Evolutionary conservation across 2,113 vertebrate species (phyloP), one percentile per base, ranked within the genome.

Genomic region (Dromas ardeola): DNA sequence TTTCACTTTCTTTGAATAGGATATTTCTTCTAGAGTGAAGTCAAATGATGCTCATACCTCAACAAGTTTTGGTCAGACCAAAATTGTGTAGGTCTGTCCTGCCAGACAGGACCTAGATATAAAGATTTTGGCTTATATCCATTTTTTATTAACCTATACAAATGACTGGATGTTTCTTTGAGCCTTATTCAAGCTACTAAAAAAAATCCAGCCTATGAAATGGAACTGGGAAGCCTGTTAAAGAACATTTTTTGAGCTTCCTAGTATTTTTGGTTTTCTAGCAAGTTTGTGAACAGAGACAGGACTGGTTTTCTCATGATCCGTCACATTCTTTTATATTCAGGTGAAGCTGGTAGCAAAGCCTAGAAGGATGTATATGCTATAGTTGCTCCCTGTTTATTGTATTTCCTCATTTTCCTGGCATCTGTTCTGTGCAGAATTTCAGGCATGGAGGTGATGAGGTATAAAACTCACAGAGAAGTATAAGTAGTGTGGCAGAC

Each of bases 341-440:
- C 23, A 83, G 49, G 32, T 36, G 6, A 30, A 86, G 7, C 11
- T 59, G 49, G 6, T 36, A 59, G 13, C 14, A 88, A 86, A 34
- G 6, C 5, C 15, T 38, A 47, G 32, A 88, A 81, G 5, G 2
- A 81, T 63, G 12, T 1, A 43, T 23, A 11, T 63, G 16, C 10
- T 38, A 19, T 0, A 0, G 4, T 18, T 67, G 4, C 6, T 79
- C 5, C 2, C 3, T 20, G 0, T 13, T 56, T 74, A 14, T 45
- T 80, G 1, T 19, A 11, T 83, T 81, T 85, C 62, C 2, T 43
- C 5, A 67, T 88, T 90, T 90, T 30, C 8, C 21, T 82, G n/a
- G 34, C 18, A 14, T 38, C 21, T 1, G 1, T 62, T 70, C 29
- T 52, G 36, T 49, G 22, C 11, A 83, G 21, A 72, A 61, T 72